phyloP scores from a whole-genome alignment of 2,113 vertebrate genomes.

The Phaethornis superciliosus region DNA sequence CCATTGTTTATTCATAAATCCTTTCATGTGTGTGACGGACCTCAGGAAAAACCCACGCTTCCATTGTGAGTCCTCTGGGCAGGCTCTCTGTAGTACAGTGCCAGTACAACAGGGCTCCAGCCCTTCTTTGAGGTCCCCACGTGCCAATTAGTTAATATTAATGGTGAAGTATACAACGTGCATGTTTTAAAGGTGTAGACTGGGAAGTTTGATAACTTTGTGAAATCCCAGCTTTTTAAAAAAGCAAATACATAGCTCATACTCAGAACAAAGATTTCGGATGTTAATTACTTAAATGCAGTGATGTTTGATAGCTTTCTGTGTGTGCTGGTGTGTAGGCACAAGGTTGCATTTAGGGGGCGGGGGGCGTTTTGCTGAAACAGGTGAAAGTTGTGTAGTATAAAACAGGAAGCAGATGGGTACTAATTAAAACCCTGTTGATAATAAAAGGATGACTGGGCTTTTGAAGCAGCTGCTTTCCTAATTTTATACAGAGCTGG shows the following conservation, averaged over 20 bases:
- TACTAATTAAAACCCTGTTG: slow-evolving; percentile 79
- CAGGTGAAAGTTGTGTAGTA: slow-evolving; percentile 75
- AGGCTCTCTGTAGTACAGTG: not conserved
- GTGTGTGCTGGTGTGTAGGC: not conserved
- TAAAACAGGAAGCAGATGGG: slow-evolving; percentile 83
- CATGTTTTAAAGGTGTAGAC: not conserved
- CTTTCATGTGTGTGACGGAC: slow-evolving; percentile 57
- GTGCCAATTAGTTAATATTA: not conserved
- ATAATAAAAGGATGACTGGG: slow-evolving; percentile 74
- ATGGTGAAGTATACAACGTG: not conserved
- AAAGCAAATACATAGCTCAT: not conserved
- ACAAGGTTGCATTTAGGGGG: slow-evolving; percentile 5
- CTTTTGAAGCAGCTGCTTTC: slow-evolving; percentile 75
- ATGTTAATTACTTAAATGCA: not conserved
- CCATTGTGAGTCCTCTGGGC: slow-evolving; percentile 17
- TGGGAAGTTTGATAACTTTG: slow-evolving; percentile 14
- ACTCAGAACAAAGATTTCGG: not conserved
- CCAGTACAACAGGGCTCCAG: not conserved
- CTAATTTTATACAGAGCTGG: slow-evolving; percentile 70
- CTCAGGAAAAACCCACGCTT: slow-evolving; percentile 49
- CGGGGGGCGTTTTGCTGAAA: slow-evolving; percentile 57
- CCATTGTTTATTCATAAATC: slow-evolving; percentile 58
- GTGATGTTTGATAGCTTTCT: not conserved
- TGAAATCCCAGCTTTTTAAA: not conserved
- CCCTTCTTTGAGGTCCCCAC: not conserved